Evolutionary conservation across 2,113 vertebrate genomes (phyloP).

Genomic region (Pterocles burchelli): DNA sequence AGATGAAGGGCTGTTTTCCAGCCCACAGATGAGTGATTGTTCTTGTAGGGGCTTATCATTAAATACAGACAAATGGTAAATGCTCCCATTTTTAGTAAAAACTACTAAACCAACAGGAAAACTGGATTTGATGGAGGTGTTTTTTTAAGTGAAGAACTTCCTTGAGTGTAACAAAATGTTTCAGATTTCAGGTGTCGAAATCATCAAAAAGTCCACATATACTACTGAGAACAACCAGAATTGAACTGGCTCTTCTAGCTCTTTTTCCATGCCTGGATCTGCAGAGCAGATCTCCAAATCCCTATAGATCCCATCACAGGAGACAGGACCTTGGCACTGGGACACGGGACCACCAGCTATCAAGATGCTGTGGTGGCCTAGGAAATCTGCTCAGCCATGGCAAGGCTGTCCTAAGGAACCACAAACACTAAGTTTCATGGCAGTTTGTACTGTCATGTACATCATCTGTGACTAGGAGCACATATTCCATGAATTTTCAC

Average conservation of each 20-base stretch:
- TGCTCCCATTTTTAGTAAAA: constrained; percentile 8
- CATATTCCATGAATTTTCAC: not conserved
- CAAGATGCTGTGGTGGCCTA: not conserved
- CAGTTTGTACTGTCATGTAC: not conserved
- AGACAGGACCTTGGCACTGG: not conserved
- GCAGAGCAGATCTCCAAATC: not conserved
- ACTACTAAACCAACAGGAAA: not conserved
- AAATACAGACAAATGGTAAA: not conserved
- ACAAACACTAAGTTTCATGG: not conserved
- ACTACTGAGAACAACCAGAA: not conserved
- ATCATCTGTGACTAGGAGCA: not conserved
- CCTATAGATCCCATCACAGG: not conserved
- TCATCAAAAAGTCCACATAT: not conserved
- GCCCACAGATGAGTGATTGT: not conserved
- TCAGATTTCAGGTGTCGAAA: not conserved
- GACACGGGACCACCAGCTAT: not conserved
- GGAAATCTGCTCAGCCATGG: not conserved
- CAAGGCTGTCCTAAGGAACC: not conserved
- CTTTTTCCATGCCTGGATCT: not conserved
- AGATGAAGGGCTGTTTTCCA: not conserved
- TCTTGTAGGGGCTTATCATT: not conserved
- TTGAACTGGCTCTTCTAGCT: not conserved
- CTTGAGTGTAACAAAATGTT: not conserved
- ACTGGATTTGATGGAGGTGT: not conserved
- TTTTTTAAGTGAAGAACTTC: not conserved